Percentiles rank a stretch among this genome's conserved stretches.
Evolutionary conservation across 37 sponge, comb jelly and placozoan genomes (phyloP).

Genomic region (Lycopodina hypogea): DNA sequence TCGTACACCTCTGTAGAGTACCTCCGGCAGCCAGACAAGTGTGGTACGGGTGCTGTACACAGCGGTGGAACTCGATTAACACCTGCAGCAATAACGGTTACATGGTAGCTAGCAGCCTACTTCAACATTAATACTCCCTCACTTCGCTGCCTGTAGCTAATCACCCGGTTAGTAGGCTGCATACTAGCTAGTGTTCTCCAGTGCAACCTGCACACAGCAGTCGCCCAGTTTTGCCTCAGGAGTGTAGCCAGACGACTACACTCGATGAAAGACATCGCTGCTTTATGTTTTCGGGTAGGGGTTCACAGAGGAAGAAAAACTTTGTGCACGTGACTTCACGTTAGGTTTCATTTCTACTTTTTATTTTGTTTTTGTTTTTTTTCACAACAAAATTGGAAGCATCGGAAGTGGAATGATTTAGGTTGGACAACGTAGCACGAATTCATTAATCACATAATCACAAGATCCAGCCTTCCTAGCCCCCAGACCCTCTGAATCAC

Average conservation of each 20-base stretch:
- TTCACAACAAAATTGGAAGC: too few relatives aligned
- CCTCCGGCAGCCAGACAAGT: background rate
- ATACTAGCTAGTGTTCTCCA: background rate
- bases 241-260: slow-evolving; percentile 15
- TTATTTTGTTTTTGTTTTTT: too few relatives aligned
- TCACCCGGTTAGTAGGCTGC: too few relatives aligned
- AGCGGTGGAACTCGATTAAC: background rate
- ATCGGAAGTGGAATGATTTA: too few relatives aligned
- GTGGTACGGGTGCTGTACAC: background rate
- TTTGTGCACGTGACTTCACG: background rate
- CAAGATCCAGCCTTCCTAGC: too few relatives aligned
- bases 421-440: too few relatives aligned
- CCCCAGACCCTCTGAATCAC: too few relatives aligned
- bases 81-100: too few relatives aligned
- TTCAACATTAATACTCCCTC: background rate
- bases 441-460: too few relatives aligned
- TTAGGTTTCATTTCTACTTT: too few relatives aligned
- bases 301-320: background rate
- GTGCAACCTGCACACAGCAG: slow-evolving; percentile 1
- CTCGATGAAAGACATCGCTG: background rate
- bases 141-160: too few relatives aligned
- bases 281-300: too few relatives aligned
- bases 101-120: background rate
- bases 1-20: slow-evolving; percentile 4
- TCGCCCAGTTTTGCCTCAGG: slow-evolving; percentile 7